These are phyloP conservation scores for Tachysurus fulvidraco DNA, from an alignment of 2,113 vertebrate genomes.

Conservation along the genomic window DNA sequence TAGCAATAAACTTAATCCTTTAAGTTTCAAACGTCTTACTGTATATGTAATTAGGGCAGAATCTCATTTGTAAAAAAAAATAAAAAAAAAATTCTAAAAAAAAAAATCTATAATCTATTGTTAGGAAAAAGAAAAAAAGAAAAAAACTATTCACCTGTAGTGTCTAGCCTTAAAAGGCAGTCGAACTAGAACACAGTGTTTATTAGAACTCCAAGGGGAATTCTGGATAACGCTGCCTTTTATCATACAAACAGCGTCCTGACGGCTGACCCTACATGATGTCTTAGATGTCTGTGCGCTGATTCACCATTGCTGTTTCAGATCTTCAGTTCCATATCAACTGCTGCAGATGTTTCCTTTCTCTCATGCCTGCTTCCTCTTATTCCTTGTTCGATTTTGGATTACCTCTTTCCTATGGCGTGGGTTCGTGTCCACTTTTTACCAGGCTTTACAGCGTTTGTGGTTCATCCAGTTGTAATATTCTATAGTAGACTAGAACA, in stretches of 20 bases:
- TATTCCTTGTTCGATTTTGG: neutral
- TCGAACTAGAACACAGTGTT: neutral
- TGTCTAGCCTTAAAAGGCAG: neutral
- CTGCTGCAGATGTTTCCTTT: conserved; percentile 25
- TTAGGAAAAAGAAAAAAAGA: neutral
- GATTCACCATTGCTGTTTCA: conserved; percentile 22
- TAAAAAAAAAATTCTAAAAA: neutral
- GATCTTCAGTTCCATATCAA: conserved; percentile 25
- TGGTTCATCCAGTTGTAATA: too few relatives aligned
- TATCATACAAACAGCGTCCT: conserved; percentile 10
- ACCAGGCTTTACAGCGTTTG: neutral
- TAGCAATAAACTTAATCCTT: neutral
- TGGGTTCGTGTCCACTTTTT: neutral
- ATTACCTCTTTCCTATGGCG: neutral
- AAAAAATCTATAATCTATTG: neutral
- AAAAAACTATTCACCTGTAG: neutral
- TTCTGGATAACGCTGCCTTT: neutral
- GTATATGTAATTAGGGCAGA: neutral
- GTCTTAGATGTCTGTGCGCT: conserved; percentile 23
- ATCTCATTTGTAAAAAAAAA: neutral
- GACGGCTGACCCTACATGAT: conserved; percentile 17
- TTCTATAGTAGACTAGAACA: too few relatives aligned
- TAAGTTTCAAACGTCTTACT: neutral
- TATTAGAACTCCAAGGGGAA: neutral
- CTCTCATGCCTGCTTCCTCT: conserved; percentile 10